These are phyloP conservation scores for Epinephelus coioides DNA, from an alignment of 2,797 vertebrate species.

Conservation along the genomic window DNA sequence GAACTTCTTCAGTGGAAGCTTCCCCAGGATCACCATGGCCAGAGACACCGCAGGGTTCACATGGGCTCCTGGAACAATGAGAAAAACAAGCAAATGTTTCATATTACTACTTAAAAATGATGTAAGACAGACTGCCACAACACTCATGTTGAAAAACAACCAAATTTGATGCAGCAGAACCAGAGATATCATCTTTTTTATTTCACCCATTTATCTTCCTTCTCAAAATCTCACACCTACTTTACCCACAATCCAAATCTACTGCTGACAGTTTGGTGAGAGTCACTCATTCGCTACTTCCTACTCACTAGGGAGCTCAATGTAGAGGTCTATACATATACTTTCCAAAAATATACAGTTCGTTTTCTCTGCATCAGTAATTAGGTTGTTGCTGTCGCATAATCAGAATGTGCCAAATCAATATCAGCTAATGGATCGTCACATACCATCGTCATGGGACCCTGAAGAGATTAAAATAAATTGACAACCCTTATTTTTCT, in stretches of 20 bases:
- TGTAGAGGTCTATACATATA: too few species aligned
- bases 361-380: too few species aligned
- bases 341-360: too few species aligned
- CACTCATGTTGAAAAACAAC: neutral
- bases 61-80: constrained; percentile 89
- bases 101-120: neutral
- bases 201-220: neutral
- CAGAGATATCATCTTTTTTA: neutral
- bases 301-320: too few species aligned
- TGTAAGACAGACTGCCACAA: neutral
- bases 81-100: neutral
- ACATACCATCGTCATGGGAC: too few species aligned
- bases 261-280: neutral
- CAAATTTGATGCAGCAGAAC: neutral
- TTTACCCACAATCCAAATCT: neutral
- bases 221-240: neutral
- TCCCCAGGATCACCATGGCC: constrained; percentile 94
- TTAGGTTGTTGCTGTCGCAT: too few species aligned
- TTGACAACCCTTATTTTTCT: too few species aligned
- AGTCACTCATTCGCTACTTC: neutral
- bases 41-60: constrained; percentile 97
- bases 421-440: too few species aligned
- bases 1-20: constrained; percentile 91
- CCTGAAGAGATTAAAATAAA: too few species aligned
- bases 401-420: too few species aligned